Conservation (phyloP, 2,113 vertebrate species). For the Blennius ocellaris region DNA sequence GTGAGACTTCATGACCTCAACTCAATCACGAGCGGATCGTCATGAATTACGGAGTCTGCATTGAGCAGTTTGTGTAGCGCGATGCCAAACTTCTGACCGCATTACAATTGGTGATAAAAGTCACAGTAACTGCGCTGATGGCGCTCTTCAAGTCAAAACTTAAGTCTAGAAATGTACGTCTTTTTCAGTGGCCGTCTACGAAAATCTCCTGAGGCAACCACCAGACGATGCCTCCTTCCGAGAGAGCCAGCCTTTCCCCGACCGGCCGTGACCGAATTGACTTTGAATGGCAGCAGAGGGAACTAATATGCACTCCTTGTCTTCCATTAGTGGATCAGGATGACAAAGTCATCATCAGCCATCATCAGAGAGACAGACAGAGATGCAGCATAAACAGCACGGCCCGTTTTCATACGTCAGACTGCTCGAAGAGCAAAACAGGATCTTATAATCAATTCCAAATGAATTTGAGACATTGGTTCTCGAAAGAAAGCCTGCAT, state of each 20-base stretch:
- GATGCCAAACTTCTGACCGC: not conserved
- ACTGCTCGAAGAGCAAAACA: too few relatives aligned
- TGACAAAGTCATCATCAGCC: constrained; percentile 2
- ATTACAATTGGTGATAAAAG: not conserved
- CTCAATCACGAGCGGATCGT: not conserved
- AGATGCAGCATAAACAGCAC: not conserved
- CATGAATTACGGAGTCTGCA: not conserved
- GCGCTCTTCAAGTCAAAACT: not conserved
- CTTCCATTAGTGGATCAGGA: constrained; percentile 20
- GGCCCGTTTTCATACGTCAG: too few relatives aligned
- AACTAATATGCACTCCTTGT: constrained; percentile 3
- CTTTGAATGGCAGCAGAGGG: constrained; percentile 15
- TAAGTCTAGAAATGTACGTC: not conserved
- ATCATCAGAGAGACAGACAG: not conserved
- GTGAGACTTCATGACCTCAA: not conserved
- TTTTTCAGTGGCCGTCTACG: not conserved
- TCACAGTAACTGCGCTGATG: constrained; percentile 1
- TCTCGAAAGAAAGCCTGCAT: too few relatives aligned
- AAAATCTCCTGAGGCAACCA: constrained; percentile 38
- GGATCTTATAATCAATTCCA: too few relatives aligned
- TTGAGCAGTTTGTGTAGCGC: constrained; percentile 8
- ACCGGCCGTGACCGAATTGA: not conserved
- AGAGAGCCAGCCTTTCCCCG: constrained; percentile 5
- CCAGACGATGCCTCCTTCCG: not conserved
- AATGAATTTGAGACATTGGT: too few relatives aligned